Evolutionary conservation across 2,888 invertebrate species (phyloP), one percentile per base, ranked within the genome.

Genomic region (Auanema sp.): DNA sequence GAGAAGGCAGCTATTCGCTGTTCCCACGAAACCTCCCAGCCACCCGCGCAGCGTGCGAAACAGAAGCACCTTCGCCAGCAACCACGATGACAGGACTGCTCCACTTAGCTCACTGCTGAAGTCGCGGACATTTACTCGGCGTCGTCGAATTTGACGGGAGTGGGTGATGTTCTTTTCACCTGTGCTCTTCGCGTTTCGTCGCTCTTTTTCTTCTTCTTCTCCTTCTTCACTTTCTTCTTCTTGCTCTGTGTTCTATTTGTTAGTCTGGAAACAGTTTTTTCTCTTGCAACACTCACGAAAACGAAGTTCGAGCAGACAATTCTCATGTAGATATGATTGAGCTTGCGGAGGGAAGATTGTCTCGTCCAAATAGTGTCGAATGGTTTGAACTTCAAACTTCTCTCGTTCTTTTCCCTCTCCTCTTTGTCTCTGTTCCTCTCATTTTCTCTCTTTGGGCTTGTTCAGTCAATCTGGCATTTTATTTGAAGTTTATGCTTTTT

Each of bases 141-240:
- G 47, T 47, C 47, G 24, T 50, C 24, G 24, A 16, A 23, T 24
- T 12, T 50, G 23, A 47, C 21, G 16, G n/a, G 47, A 16, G 24
- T 50, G 23, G n/a, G 24, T 24, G 16, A 50, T 47, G 24, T 50
- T 23, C 51, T 16, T 50, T 50, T 50, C 24, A 12, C 51, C 51
- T 12, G 12, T 50, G 33, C 24, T 50, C 51, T 24, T 24, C 51
- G 51, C 24, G 16, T 47, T 18, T 21, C 16, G 47, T 18, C 24
- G 51, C 23, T 11, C 24, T 50, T 50, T 23, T 14, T 50, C 51
- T 24, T 50, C 16, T 47, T 16, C 21, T 23, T 50, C 24, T 50
- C 12, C 51, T 50, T 50, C 24, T 24, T 50, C 12, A 24, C 16
- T 24, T 12, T 24, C 16, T 50, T 24, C 51, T n/a, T 24, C 23